Base-by-base conservation (phyloP, 2,113 vertebrate genomes). In the Talpa occidentalis region DNA sequence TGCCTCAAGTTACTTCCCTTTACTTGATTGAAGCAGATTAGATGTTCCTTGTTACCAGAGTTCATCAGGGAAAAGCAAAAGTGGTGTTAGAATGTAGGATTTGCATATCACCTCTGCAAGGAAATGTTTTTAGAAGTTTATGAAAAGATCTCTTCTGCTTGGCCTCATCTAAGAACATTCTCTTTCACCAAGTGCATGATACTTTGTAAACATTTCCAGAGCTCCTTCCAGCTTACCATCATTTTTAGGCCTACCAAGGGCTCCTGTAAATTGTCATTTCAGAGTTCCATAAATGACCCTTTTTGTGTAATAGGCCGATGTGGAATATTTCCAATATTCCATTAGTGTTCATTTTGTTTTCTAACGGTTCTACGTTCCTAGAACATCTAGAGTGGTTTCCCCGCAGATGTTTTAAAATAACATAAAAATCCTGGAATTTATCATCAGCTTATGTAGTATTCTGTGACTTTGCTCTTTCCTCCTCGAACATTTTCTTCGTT, bases 361-460 rank as follows among this genome's bases (percentile, higher is more conserved):
- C 56, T 85, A 69, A 52, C 66, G 21, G 67, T 28, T 81, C 54
- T n/a, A 15, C 4, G 6, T 59, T 84, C 47, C 70, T 91, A 80
- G 83, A 91, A 79, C 76, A 70, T 24, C 19, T 40, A 77, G 67
- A 90, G 77, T 59, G n/a, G 64, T 77, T 96, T 95, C 73, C 35
- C 78, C 85, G 82, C 52, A 83, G 60, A 69, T 69, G 67, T 79
- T 91, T 93, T 85, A 95, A 90, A 90, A 22, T 77, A 84, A 77
- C 60, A 8, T 30, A 32, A 70, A 49, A 95, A 91, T 47, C 66
- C 69, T 92, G 76, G 26, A 4, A 26, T 37, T 78, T 11, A 30
- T 73, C 70, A 70, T 26, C 78, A 74, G 79, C 67, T 8, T 54
- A 4, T 2, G 7, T 6, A 16, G 32, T 54, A 19, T 37, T 81